A percentile compares a stretch with the other conserved stretches of the same genome.
phyloP scores from a whole-genome alignment of 2,888 invertebrate genomes.

The Endotricha flammealis region DNA sequence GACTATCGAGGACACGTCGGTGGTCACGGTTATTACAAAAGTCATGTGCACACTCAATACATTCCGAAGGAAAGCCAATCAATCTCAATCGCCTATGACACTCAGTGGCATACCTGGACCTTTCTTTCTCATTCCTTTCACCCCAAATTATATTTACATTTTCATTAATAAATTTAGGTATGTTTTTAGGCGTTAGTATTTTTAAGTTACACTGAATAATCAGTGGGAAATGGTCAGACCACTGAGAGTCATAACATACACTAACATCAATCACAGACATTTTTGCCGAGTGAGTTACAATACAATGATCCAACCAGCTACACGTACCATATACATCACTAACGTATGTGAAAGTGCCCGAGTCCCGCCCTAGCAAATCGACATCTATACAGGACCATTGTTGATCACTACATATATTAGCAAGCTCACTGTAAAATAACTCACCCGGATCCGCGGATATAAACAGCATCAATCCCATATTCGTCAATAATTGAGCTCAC shows the following conservation, averaged over 20 bases:
- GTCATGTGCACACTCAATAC: constrained; percentile 6
- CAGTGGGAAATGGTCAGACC: constrained; percentile 17
- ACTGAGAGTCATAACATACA: constrained; percentile 10
- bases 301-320: constrained; percentile 13
- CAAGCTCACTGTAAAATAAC: constrained; percentile 11
- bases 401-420: not conserved
- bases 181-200: constrained; percentile 14
- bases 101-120: not conserved
- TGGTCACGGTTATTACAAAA: constrained; percentile 11
- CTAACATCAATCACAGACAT: constrained; percentile 1
- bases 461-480: constrained; percentile 6
- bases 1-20: constrained; percentile 7
- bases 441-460: constrained; percentile 3
- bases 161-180: not conserved
- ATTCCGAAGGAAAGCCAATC: constrained; percentile 10
- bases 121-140: constrained; percentile 5
- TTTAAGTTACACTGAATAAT: constrained; percentile 14
- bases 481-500: constrained; percentile 6
- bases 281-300: constrained; percentile 10
- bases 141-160: constrained; percentile 7
- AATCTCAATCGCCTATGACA: constrained; percentile 8
- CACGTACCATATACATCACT: constrained; percentile 1
- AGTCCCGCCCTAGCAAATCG: not conserved
- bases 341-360: no score
- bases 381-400: not conserved